phyloP scores from a whole-genome alignment of 2,888 invertebrate genomes.

The Disparrhopalites patrizii region DNA sequence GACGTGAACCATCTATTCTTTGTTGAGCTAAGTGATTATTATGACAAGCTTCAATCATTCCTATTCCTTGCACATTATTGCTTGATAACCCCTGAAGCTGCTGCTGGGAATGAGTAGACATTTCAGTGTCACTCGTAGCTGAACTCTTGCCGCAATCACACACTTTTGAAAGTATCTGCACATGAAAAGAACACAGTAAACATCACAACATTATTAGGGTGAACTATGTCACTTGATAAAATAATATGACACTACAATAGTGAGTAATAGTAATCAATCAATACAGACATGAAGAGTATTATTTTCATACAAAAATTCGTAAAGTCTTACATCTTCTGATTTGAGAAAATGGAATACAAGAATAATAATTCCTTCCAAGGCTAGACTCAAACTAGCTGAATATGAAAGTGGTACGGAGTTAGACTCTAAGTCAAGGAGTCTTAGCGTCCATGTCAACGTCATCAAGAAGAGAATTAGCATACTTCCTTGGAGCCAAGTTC shows the following conservation, averaged over 20 bases:
- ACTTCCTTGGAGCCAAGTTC: constrained; percentile 49
- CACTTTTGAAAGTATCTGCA: constrained; percentile 47
- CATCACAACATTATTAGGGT: not conserved
- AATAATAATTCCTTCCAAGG: constrained; percentile 46
- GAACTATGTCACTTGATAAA: not conserved
- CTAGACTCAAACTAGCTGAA: constrained; percentile 46
- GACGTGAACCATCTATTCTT: constrained; percentile 42
- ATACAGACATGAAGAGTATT: not conserved
- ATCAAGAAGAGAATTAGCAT: constrained; percentile 47
- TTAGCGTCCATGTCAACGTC: constrained; percentile 47
- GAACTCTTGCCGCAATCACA: constrained; percentile 49
- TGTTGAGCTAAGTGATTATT: constrained; percentile 46
- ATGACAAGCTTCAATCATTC: constrained; percentile 42
- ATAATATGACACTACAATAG: too few species aligned
- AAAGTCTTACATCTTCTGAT: constrained; percentile 47
- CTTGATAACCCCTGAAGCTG: constrained; percentile 37
- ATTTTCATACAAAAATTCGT: not conserved
- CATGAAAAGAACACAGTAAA: not conserved
- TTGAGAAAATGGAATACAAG: constrained; percentile 48
- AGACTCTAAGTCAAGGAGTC: constrained; percentile 47
- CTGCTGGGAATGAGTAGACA: constrained; percentile 49
- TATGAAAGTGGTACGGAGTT: constrained; percentile 45
- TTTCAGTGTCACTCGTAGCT: constrained; percentile 47
- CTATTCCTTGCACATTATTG: constrained; percentile 33
- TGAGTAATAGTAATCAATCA: too few species aligned